phyloP scores from a whole-genome alignment of 2,797 vertebrate genomes.

The Rhodeus uyekii region DNA sequence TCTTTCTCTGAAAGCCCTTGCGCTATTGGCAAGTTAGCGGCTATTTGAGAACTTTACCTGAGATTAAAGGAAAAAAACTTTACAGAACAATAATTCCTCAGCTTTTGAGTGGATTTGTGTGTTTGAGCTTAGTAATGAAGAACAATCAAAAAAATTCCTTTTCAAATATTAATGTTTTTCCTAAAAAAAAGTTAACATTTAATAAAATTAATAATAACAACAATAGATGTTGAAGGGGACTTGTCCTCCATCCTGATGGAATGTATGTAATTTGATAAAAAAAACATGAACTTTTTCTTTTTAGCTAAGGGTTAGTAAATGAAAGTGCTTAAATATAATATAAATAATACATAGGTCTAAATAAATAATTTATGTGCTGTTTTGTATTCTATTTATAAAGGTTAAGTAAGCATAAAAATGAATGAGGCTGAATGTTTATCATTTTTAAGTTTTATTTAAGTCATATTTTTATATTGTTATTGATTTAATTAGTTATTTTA shows the following conservation, averaged over 20 bases:
- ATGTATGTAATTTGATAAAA: neutral
- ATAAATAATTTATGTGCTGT: too few relatives aligned
- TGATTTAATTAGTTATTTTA: neutral
- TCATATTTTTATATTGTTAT: too few relatives aligned
- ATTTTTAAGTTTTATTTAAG: too few relatives aligned
- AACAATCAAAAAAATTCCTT: neutral
- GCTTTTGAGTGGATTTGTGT: neutral
- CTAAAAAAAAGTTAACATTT: too few relatives aligned
- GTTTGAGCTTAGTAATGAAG: neutral
- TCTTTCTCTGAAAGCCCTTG: constrained; percentile 32
- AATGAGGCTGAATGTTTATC: neutral
- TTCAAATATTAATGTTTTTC: neutral
- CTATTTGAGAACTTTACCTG: neutral
- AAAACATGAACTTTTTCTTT: neutral
- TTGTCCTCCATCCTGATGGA: neutral
- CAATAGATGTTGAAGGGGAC: neutral
- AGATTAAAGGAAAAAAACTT: constrained; percentile 21
- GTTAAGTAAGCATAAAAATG: neutral
- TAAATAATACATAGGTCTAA: neutral
- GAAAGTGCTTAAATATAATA: neutral
- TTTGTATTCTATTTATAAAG: neutral
- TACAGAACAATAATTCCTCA: neutral
- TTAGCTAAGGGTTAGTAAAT: neutral
- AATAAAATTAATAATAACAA: too few relatives aligned
- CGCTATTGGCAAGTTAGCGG: constrained; percentile 4